Evolutionary conservation across 2,797 vertebrate genomes (phyloP), one percentile per base, ranked within the genome.

Genomic region (Onychomys torridus): DNA sequence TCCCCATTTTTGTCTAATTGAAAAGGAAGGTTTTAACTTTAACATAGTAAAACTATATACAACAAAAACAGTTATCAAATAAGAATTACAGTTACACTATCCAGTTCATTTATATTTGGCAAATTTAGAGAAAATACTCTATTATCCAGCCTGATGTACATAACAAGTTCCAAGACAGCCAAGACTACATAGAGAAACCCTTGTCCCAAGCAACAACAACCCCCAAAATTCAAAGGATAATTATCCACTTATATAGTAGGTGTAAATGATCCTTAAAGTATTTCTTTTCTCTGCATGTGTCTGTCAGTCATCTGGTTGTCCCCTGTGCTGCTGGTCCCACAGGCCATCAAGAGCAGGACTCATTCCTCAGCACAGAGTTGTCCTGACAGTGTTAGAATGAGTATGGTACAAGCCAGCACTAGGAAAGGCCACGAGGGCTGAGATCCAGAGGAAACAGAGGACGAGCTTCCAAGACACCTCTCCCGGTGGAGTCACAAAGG

Each of bases 191-290:
- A 75, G 37, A 75, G 37, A 25, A 43, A 75, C 49, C 37, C 23
- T 9, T 75, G 21, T 43, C 37, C 43, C 37, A 43, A 61, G 57
- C 79, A 82, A 61, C 19, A n/a, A 79, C 55, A 61, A 61, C 8
- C 57, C 37, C 25, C 1, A 57, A 85, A 57, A 4, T 91, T 84
- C 95, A 63, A 94, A 83, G 34, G 83, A 79, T 92, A 8, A 89
- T 78, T 92, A 91, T 19, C 37, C 73, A 52, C 92, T 93, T 94
- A 76, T 88, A 11, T 90, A 6, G 12, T 90, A n/a, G 76, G 46
- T 89, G 0, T 90, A 78, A 96, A 75, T 92, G n/a, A 92, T 46
- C 83, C 96, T 94, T 65, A 21, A 27, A 69, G 63, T 57, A 6
- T 89, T 91, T n/a, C 71, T 79, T 59, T 37, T 76, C 1, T 61